A percentile compares a stretch with the other conserved stretches of the same genome.
Conservation (phyloP, 1,140 invertebrate species). For the Caenorhabditis remanei region DNA sequence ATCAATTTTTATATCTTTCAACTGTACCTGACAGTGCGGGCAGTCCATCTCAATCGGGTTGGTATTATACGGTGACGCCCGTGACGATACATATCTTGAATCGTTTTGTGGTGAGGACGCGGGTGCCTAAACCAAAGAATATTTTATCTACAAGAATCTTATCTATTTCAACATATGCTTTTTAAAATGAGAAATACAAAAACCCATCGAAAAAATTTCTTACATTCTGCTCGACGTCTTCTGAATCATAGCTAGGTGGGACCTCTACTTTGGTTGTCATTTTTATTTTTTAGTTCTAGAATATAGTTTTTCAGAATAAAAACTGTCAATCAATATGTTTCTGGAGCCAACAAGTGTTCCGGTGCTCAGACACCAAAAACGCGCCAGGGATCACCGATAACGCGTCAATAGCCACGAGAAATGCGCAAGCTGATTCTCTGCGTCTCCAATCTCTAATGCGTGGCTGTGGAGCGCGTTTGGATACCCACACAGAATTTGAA, state of each 20-base stretch:
- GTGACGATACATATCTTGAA: conserved; percentile 19
- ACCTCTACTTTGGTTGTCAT: conserved; percentile 1
- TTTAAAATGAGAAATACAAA: neutral
- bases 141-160: too few relatives aligned
- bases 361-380: neutral
- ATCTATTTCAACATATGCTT: neutral
- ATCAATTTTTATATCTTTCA: neutral
- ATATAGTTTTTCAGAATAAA: too few relatives aligned
- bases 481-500: neutral
- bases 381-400: conserved; percentile 7
- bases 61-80: conserved; percentile 12
- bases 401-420: neutral
- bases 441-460: neutral
- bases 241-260: neutral
- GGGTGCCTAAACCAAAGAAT: neutral
- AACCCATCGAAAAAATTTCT: neutral
- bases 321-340: neutral
- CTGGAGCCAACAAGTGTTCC: neutral
- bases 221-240: conserved; percentile 39
- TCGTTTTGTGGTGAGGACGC: conserved; percentile 6
- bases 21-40: conserved; percentile 66
- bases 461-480: conserved; percentile 13
- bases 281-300: neutral
- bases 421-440: neutral
- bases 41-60: conserved; percentile 74